Evolutionary conservation across 2,113 vertebrate genomes (phyloP), one percentile per base, ranked within the genome.

Genomic region (Brachyhypopomus occidentalis): DNA sequence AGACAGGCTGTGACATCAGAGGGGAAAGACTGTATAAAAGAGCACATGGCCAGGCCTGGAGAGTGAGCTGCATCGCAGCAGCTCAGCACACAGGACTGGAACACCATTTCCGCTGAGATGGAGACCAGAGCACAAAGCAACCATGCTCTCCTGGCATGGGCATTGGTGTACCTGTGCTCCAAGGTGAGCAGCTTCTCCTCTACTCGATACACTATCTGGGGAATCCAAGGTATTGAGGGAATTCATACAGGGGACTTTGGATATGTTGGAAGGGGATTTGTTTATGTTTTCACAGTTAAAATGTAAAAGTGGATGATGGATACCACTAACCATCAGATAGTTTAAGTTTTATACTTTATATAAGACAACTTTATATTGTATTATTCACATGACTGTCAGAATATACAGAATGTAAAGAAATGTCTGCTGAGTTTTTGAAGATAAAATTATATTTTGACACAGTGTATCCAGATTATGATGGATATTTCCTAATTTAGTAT

Each of bases 1-100:
- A 89, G 90, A 88, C 92, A 87, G 89, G 81, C 89, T 30, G 84
- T 94, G 93, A 94, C 93, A 92, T 94, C 93, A 92, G 87, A 92
- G 86, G 87, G 86, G 85, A 85, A 76, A 78, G 87, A 92, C 92
- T 90, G 92, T 91, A 93, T 93, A 94, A 94, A 93, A 91, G 90
- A 91, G 89, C 87, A 88, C 67, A 74, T 77, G 83, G 52, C 36
- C 64, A 69, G 79, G 86, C 87, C 84, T 67, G 87, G 89, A 84
- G 88, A 89, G 87, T 85, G 66, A 87, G 89, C 87, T 84, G 82
- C 81, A 84, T 81, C 75, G 77, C 17, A 76, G 77, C 85, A 81
- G 85, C 88, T 82, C 81, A 58, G 83, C 76, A 80, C 81, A 87
- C 86, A 52, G 66, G 64, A 75, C 77, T 59, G 79, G 63, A 79